Evolutionary conservation across 2,888 invertebrate species (phyloP), one percentile per base, ranked within the genome.

Genomic region (Hanleya hanleyi): DNA sequence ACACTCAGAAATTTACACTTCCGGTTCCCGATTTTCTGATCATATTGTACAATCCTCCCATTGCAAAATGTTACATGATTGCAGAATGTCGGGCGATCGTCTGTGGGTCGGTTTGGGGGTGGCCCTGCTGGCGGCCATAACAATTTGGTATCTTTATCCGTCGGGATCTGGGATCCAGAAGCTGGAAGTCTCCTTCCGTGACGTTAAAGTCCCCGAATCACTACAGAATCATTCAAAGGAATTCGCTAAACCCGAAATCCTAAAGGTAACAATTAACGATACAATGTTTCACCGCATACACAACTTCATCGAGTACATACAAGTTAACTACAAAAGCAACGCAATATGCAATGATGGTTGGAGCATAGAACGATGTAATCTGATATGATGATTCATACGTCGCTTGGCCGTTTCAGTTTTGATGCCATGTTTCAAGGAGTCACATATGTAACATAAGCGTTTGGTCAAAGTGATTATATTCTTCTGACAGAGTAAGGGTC

Each of bases 151-250:
- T 9, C 22, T 57, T 4, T 57, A 29, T 29, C 22, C 57, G 29
- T 15, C 26, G 26, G 57, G 29, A 22, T 15, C 22, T 9, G 26
- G 22, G 29, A 15, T 32, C 22, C 26, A 57, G 12, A 4, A 26
- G 4, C 2, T 50, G 5, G 35, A 67, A 9, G 2, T 49, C 1
- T 5, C 29, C 3, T 29, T 67, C 22, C 22, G 29, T 9, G 47
- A 67, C 32, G 67, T 67, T 22, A 4, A 22, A 15, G 32, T 37
- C 29, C 67, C 75, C 7, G 75, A 73, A 22, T 75, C 73, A 9
- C 75, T 81, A 0, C 71, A 77, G 33, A 69, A 77, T n/a, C 84
- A 84, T 61, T 79, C 82, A 0, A 79, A 76, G 36, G 81, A 82
- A 69, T 84, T 83, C 64, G 76, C 71, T 49, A 64, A 70, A 62